Evolutionary conservation across 1,140 invertebrate genomes (phyloP).

Genomic region (Cydia amplana): DNA sequence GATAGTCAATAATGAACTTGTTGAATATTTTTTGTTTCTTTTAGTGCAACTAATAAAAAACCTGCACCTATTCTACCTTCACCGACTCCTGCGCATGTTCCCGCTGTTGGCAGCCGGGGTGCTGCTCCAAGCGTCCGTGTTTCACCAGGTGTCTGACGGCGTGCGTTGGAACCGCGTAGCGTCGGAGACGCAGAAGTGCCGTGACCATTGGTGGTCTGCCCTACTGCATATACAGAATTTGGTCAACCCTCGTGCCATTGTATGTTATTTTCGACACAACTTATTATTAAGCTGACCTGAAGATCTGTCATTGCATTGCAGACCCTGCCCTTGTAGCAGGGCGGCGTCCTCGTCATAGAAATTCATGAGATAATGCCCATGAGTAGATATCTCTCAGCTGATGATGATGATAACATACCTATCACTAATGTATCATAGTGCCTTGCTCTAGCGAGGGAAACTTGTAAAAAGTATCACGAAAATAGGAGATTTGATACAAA

Average conservation of each 20-base stretch:
- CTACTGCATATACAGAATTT: slow-evolving; percentile 33
- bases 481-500: no score
- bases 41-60: slow-evolving; percentile 37
- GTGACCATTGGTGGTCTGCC: slow-evolving; percentile 27
- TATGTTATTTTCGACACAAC: not conserved
- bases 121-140: slow-evolving; percentile 72
- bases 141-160: slow-evolving; percentile 78
- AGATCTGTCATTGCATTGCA: no score
- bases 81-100: slow-evolving; percentile 77
- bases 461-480: no score
- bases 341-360: no score
- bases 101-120: slow-evolving; percentile 79
- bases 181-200: slow-evolving; percentile 17
- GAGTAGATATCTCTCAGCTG: no score
- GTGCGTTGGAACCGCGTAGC: slow-evolving; percentile 14
- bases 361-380: no score
- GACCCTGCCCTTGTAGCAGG: no score
- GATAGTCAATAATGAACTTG: no score
- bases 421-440: no score
- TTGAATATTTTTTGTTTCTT: not conserved
- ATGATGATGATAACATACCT: no score
- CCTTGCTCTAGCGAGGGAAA: no score
- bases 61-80: slow-evolving; percentile 59
- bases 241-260: slow-evolving; percentile 6
- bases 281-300: no score